Conservation (phyloP, 2,113 vertebrate species). For the Thomomys bottae region DNA sequence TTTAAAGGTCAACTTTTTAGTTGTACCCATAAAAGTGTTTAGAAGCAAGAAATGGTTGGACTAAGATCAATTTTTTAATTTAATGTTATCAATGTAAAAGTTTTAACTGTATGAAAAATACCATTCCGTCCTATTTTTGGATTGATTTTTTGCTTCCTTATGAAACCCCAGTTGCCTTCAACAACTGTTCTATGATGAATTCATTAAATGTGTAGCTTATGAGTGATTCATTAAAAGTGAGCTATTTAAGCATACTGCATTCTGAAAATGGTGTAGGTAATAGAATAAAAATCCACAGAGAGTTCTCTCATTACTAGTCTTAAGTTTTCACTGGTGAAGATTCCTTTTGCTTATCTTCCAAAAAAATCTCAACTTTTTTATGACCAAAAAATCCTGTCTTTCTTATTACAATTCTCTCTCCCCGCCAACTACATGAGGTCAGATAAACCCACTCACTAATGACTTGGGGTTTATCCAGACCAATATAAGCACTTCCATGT, state of each 20-base stretch:
- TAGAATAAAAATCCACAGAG: neutral
- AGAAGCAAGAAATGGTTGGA: conserved; percentile 32
- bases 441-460: neutral
- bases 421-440: neutral
- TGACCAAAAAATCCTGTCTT: neutral
- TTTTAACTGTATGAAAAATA: conserved; percentile 30
- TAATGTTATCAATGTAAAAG: conserved; percentile 47
- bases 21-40: conserved; percentile 57
- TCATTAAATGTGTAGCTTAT: neutral
- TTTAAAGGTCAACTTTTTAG: conserved; percentile 70
- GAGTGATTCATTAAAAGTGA: neutral
- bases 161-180: neutral
- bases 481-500: neutral
- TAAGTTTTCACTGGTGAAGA: neutral
- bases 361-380: neutral
- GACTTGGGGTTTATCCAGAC: neutral
- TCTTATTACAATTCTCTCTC: neutral
- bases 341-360: neutral
- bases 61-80: conserved; percentile 43
- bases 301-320: neutral
- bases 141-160: neutral
- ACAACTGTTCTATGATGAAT: neutral
- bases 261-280: neutral
- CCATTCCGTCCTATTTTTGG: neutral
- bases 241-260: neutral